Evolutionary conservation across 2,888 invertebrate species (phyloP).

Genomic region (Leptinotarsa peninsularis): DNA sequence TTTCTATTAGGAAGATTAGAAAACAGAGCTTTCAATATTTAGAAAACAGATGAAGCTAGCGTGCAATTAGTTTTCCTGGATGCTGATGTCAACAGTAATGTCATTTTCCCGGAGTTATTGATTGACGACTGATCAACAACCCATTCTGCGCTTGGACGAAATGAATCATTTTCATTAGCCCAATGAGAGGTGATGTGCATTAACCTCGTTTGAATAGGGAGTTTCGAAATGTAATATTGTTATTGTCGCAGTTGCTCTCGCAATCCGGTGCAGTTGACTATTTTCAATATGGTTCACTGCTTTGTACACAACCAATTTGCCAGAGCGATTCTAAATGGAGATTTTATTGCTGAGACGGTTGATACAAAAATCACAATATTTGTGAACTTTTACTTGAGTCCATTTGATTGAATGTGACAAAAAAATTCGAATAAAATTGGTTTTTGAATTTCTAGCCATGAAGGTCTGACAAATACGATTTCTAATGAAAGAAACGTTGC

Average conservation of each 20-base stretch:
- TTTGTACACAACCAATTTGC: background rate
- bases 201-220: conserved; percentile 1
- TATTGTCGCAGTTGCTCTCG: conserved; percentile 8
- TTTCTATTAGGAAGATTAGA: too few species aligned
- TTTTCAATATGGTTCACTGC: background rate
- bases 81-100: conserved; percentile 2
- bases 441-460: too few species aligned
- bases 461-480: too few species aligned
- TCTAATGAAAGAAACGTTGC: too few species aligned
- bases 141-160: conserved; percentile 13
- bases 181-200: conserved; percentile 22
- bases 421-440: too few species aligned
- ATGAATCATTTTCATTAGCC: conserved; percentile 27
- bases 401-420: too few species aligned
- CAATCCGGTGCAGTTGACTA: background rate
- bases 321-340: background rate
- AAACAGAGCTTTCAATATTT: background rate
- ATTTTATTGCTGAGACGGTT: background rate
- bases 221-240: conserved; percentile 15
- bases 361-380: too few species aligned
- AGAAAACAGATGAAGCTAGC: background rate
- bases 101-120: conserved; percentile 13
- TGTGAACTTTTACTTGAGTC: too few species aligned
- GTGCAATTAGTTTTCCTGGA: background rate
- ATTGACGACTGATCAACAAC: conserved; percentile 12